phyloP scores from a whole-genome alignment of 2,113 vertebrate genomes.

The Actenoides lindsayi region DNA sequence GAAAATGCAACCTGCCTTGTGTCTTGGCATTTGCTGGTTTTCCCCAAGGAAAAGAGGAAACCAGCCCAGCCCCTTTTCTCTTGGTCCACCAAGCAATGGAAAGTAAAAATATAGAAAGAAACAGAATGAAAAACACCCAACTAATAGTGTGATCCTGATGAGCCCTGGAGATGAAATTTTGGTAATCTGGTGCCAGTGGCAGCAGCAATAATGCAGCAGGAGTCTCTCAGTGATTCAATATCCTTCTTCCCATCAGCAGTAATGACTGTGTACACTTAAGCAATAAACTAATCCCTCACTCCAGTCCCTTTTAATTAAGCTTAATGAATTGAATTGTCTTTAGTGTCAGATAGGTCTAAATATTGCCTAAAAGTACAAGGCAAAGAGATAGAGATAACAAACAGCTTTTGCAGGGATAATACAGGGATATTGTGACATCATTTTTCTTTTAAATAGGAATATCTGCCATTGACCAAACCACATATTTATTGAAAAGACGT shows the following conservation, averaged over 20 bases:
- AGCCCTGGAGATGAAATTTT: constrained; percentile 6
- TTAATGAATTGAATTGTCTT: constrained; percentile 43
- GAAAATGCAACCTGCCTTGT: neutral
- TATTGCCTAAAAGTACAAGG: constrained; percentile 21
- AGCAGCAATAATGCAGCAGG: neutral
- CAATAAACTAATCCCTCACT: constrained; percentile 50
- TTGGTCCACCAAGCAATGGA: neutral
- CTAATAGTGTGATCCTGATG: neutral
- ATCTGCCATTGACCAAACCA: neutral
- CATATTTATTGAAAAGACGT: neutral
- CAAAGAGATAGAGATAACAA: neutral
- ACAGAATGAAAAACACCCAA: neutral
- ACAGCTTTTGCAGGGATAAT: neutral
- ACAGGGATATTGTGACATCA: neutral
- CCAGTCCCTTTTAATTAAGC: constrained; percentile 52
- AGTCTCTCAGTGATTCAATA: constrained; percentile 16
- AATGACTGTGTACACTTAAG: constrained; percentile 37
- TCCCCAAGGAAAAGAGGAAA: neutral
- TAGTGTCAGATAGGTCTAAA: constrained; percentile 9
- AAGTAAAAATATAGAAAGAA: neutral
- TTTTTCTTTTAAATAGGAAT: neutral
- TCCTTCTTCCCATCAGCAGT: constrained; percentile 40
- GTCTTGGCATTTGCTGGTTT: neutral
- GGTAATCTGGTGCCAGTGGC: neutral
- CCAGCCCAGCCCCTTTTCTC: neutral